A percentile compares a stretch with the other conserved stretches of the same genome.
These are phyloP conservation scores for Ethmia dodecea DNA, from an alignment of 2,888 invertebrate species.

Conservation along the genomic window DNA sequence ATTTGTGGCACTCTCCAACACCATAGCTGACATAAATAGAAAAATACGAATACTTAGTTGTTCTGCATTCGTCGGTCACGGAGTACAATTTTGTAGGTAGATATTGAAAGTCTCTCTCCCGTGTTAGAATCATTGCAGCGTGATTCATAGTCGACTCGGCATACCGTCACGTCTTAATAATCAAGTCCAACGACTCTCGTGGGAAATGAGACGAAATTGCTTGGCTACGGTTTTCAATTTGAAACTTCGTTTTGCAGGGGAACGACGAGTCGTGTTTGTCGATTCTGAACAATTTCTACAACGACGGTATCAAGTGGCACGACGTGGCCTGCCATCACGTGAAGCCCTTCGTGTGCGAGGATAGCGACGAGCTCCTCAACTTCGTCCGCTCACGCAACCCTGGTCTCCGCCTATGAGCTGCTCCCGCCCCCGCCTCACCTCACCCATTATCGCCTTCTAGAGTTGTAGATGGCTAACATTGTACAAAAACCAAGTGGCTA, in stretches of 20 bases:
- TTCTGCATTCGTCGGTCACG: too few relatives aligned
- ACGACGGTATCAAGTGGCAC: constrained; percentile 92
- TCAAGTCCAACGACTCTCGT: constrained; percentile 9
- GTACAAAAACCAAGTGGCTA: constrained; percentile 67
- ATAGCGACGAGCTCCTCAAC: constrained; percentile 92
- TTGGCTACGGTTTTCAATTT: constrained; percentile 4
- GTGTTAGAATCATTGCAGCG: too few relatives aligned
- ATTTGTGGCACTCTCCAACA: too few relatives aligned
- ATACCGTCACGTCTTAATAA: constrained; percentile 2
- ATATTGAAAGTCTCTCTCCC: too few relatives aligned
- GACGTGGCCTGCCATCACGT: constrained; percentile 92
- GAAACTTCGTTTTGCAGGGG: constrained; percentile 73
- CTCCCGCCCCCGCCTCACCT: constrained; percentile 6
- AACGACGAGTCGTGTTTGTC: constrained; percentile 94
- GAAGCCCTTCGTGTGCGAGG: constrained; percentile 93
- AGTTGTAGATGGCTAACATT: constrained; percentile 58
- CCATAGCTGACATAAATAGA: too few relatives aligned
- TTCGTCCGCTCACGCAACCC: constrained; percentile 94
- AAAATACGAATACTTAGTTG: too few relatives aligned
- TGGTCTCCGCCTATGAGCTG: constrained; percentile 84
- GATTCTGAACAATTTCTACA: constrained; percentile 94
- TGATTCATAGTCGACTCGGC: background rate
- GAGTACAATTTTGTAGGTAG: too few relatives aligned
- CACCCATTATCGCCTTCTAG: constrained; percentile 37
- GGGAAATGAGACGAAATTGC: constrained; percentile 7